phyloP scores from a whole-genome alignment of 2,113 vertebrate genomes.

The Sterrhoptilus dennistouni region DNA sequence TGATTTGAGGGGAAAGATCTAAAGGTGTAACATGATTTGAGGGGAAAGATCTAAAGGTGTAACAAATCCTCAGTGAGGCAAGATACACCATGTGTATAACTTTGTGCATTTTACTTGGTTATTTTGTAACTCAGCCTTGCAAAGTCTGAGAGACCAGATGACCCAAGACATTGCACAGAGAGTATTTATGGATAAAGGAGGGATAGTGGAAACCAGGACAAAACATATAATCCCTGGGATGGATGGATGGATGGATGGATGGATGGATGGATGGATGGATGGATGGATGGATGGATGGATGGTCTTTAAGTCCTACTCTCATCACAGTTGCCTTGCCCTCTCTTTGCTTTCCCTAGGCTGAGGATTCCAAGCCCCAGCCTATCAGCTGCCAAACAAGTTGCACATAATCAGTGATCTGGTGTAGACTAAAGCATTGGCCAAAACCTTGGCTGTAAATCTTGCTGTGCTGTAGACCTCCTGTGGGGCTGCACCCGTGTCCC shows the following conservation, averaged over 20 bases:
- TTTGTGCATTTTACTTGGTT: not conserved
- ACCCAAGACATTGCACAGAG: accelerated
- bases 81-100: accelerated
- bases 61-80: not conserved
- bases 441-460: not conserved
- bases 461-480: accelerated
- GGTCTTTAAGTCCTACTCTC: not conserved
- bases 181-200: not conserved
- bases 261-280: not conserved
- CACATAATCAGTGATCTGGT: not conserved
- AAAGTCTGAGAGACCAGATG: not conserved
- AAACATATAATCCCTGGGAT: not conserved
- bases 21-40: not conserved
- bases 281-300: not conserved
- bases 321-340: not conserved
- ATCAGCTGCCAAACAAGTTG: not conserved
- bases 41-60: not conserved
- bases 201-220: not conserved
- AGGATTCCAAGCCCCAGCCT: not conserved
- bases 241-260: not conserved
- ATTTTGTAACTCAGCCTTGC: not conserved
- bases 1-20: not conserved
- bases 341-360: not conserved
- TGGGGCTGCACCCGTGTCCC: not conserved
- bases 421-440: not conserved